These are phyloP conservation scores for Mastomys coucha DNA, from an alignment of 2,113 vertebrate species.

Conservation along the genomic window DNA sequence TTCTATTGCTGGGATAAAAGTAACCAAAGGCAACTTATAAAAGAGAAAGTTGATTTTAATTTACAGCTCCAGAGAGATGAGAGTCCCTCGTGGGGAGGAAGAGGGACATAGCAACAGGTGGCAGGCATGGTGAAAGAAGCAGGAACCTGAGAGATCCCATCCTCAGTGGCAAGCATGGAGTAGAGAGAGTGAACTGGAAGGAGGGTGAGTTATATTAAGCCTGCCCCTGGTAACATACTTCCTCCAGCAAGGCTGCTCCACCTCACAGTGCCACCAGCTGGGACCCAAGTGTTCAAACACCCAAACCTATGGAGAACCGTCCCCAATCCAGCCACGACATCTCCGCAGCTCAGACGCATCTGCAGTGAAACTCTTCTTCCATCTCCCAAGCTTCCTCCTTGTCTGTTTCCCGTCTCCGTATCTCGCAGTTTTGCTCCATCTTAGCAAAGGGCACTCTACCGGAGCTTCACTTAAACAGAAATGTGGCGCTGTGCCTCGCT, in stretches of 20 bases:
- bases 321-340: not conserved
- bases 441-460: not conserved
- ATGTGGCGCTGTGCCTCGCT: fast-evolving
- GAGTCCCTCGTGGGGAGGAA: not conserved
- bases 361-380: not conserved
- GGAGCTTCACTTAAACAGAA: not conserved
- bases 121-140: not conserved
- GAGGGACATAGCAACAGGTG: not conserved
- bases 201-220: not conserved
- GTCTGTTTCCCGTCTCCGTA: not conserved
- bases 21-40: not conserved
- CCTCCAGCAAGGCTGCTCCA: not conserved
- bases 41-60: not conserved
- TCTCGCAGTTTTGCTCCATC: not conserved
- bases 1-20: not conserved
- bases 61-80: not conserved
- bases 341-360: not conserved
- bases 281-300: not conserved
- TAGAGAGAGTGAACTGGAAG: not conserved
- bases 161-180: not conserved
- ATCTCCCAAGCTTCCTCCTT: not conserved
- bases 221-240: not conserved
- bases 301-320: not conserved
- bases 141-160: not conserved
- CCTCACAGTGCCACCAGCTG: not conserved